phyloP scores from a whole-genome alignment of 1,140 invertebrate genomes.

The Spodoptera frugiperda region DNA sequence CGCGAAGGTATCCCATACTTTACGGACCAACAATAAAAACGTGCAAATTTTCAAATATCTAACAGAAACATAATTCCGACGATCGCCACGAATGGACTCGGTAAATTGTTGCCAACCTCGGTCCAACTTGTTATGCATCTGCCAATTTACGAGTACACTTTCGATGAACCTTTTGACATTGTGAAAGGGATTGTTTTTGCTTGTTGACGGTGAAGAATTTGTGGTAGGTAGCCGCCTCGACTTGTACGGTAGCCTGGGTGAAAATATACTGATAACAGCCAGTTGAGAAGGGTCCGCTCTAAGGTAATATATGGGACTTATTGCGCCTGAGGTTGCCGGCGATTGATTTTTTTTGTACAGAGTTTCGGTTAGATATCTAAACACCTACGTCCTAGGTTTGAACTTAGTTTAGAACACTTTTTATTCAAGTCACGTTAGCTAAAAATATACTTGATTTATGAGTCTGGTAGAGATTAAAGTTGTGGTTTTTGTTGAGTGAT shows the following conservation, averaged over 20 bases:
- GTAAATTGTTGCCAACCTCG: constrained; percentile 59
- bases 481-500: no score
- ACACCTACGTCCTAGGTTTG: neutral
- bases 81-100: constrained; percentile 50
- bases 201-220: neutral
- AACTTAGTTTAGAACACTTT: neutral
- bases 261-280: constrained; percentile 44
- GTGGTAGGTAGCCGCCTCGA: constrained; percentile 10
- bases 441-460: no score
- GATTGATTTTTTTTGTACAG: constrained; percentile 22
- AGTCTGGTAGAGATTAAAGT: no score
- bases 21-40: constrained; percentile 10
- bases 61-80: constrained; percentile 42
- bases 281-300: constrained; percentile 41
- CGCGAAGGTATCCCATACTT: constrained; percentile 5
- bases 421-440: no score
- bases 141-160: constrained; percentile 28
- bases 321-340: constrained; percentile 8
- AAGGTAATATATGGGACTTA: constrained; percentile 16
- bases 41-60: constrained; percentile 39
- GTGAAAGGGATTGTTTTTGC: constrained; percentile 15
- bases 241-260: constrained; percentile 31
- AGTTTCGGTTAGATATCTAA: neutral
- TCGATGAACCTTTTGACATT: constrained; percentile 5
- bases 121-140: constrained; percentile 57